phyloP scores from a whole-genome alignment of 2,888 invertebrate species.

The Urechis unicinctus region DNA sequence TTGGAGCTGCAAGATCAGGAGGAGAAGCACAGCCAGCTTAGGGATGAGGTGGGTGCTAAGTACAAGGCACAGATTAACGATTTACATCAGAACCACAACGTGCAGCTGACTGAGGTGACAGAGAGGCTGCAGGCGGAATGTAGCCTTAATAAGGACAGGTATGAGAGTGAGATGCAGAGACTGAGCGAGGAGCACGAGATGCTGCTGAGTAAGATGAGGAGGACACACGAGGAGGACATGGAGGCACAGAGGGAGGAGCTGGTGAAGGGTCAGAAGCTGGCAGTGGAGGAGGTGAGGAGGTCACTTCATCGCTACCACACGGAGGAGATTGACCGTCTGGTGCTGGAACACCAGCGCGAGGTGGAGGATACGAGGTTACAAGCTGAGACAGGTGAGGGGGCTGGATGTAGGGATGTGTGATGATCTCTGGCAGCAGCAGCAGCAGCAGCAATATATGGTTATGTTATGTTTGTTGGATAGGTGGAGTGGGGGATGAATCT shows the following conservation, averaged over 20 bases:
- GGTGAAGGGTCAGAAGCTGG: conserved; percentile 2
- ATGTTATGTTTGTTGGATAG: too few species aligned
- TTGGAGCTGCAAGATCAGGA: not conserved
- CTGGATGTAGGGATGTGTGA: too few species aligned
- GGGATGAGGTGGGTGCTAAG: too few species aligned
- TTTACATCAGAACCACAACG: not conserved
- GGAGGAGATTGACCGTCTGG: conserved; percentile 27
- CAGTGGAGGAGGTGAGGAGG: conserved; percentile 9
- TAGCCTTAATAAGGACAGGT: too few species aligned
- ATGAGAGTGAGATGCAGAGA: too few species aligned
- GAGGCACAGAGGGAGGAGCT: not conserved
- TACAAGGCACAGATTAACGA: not conserved
- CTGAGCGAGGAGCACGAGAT: too few species aligned
- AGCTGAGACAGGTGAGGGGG: too few species aligned
- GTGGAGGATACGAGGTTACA: conserved; percentile 12
- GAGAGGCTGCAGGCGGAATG: conserved; percentile 5
- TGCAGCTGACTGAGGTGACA: not conserved
- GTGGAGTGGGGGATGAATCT: not conserved
- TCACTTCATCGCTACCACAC: conserved; percentile 29
- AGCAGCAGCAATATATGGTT: too few species aligned
- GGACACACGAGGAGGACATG: not conserved
- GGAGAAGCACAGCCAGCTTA: too few species aligned
- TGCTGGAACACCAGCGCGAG: conserved; percentile 29
- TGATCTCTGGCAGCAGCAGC: too few species aligned
- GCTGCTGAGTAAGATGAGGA: not conserved